Conservation (phyloP, 2,888 invertebrate species). For the Mythimna lalbum region DNA sequence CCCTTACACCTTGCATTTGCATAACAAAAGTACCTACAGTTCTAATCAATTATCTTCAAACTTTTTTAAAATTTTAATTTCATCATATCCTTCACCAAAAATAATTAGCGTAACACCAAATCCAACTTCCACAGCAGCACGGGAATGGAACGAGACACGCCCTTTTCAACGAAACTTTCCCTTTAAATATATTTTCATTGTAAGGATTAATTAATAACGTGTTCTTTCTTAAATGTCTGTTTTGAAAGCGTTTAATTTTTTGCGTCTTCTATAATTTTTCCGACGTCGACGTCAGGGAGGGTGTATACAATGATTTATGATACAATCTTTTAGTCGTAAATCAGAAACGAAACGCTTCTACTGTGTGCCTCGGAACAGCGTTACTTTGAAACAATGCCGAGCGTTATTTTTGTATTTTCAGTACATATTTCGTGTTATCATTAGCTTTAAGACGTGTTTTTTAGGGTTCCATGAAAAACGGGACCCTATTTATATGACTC, state of each 20-base stretch:
- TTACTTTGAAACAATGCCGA: slow-evolving; percentile 76
- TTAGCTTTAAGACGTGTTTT: slow-evolving; percentile 36
- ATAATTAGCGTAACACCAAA: slow-evolving; percentile 44
- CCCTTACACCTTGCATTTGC: too few species aligned
- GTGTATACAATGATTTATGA: slow-evolving; percentile 82
- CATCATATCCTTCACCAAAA: background rate
- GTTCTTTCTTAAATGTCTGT: slow-evolving; percentile 74
- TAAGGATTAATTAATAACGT: slow-evolving; percentile 78
- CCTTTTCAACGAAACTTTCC: slow-evolving; percentile 48
- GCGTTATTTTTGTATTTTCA: slow-evolving; percentile 55
- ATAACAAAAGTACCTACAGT: background rate
- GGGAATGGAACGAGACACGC: slow-evolving; percentile 26
- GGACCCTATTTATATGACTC: too few species aligned
- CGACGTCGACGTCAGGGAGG: slow-evolving; percentile 69
- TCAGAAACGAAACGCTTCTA: slow-evolving; percentile 78
- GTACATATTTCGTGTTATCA: slow-evolving; percentile 48
- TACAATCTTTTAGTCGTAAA: slow-evolving; percentile 87
- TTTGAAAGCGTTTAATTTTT: slow-evolving; percentile 72
- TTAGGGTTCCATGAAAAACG: too few species aligned
- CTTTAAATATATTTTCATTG: slow-evolving; percentile 74
- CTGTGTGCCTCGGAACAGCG: slow-evolving; percentile 66
- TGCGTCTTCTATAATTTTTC: slow-evolving; percentile 76
- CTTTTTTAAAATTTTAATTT: slow-evolving; percentile 10
- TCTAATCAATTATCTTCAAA: background rate
- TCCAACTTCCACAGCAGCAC: slow-evolving; percentile 34